phyloP scores from a whole-genome alignment of 2,888 invertebrate genomes.

The Euclidia mi region DNA sequence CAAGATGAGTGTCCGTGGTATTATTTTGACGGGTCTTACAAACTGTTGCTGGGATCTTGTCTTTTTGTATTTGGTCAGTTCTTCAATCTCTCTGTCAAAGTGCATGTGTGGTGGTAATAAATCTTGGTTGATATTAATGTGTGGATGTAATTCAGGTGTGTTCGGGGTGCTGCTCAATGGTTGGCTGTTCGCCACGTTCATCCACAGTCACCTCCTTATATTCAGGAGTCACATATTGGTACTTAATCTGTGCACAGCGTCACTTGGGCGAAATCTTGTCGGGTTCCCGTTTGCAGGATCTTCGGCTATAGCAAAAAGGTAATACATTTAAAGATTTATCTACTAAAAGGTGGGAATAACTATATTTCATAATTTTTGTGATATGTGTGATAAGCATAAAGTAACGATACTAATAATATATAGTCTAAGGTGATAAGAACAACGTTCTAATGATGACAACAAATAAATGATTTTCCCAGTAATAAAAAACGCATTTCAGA shows the following conservation, averaged over 20 bases:
- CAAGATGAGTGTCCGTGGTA: constrained; percentile 88
- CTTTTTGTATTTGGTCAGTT: constrained; percentile 88
- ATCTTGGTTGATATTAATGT: constrained; percentile 34
- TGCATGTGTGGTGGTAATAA: constrained; percentile 3
- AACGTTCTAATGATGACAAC: too few species aligned
- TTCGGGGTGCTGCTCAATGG: constrained; percentile 89
- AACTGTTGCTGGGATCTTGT: constrained; percentile 87
- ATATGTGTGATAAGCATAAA: too few species aligned
- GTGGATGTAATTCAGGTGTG: constrained; percentile 75
- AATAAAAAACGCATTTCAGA: too few species aligned
- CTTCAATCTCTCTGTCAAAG: constrained; percentile 11
- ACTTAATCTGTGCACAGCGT: constrained; percentile 87
- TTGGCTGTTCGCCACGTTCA: constrained; percentile 89
- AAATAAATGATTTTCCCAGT: too few species aligned
- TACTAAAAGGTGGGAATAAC: too few species aligned
- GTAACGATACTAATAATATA: too few species aligned
- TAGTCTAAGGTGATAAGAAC: too few species aligned
- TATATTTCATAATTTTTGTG: too few species aligned
- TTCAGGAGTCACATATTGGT: constrained; percentile 88
- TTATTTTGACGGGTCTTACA: constrained; percentile 88
- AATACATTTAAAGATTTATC: constrained; percentile 13
- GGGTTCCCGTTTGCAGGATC: constrained; percentile 89
- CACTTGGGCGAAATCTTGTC: constrained; percentile 86
- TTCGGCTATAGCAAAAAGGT: constrained; percentile 89
- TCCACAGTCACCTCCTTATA: constrained; percentile 88